Base-by-base conservation (phyloP, 1,140 invertebrate genomes). In the Branchinecta lynchi region DNA sequence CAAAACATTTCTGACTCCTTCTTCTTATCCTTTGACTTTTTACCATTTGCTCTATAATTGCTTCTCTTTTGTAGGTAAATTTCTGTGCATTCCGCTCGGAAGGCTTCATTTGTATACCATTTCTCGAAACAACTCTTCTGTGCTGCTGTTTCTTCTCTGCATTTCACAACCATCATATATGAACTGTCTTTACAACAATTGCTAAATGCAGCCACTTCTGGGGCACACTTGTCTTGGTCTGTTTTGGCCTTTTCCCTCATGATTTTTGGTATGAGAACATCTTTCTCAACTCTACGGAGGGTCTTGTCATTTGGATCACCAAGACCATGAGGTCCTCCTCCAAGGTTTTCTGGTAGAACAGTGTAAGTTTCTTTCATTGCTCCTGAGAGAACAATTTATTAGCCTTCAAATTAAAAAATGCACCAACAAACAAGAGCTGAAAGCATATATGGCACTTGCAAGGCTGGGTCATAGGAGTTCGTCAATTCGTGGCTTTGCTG, bases 181-280 rank as follows among this genome's bases (percentile, higher is more conserved):
- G 83, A 84, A 72, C 79, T 80, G n/a, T 83, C 79, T 78, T 86
- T 87, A 71, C 88, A 87, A 78, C 92, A 95, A 72, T 86, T 79
- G 43, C 82, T 82, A 77, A 93, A 93, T 68, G 82, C 83, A 78
- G 79, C 77, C 8, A 90, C 86, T 82, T 88, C 85, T 74, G 82
- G 74, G 0, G 77, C 32, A 80, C 92, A 94, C 77, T 92, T 89
- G 76, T 90, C 86, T 77, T 92, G 89, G 76, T 90, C 86, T 15
- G 73, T 75, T 77, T 84, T 87, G 3, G 90, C 85, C 76, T 83
- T 87, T 66, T 92, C 87, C 73, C 92, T 80, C 80, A 95, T 86
- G 76, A 88, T 85, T 79, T 90, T 88, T 3, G 90, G 87, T 77
- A 96, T 89, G 65, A 94, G 74, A 65, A 95, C 84, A 75, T 94